These are phyloP conservation scores for Halictus rubicundus DNA, from an alignment of 1,140 invertebrate species.

Conservation along the genomic window DNA sequence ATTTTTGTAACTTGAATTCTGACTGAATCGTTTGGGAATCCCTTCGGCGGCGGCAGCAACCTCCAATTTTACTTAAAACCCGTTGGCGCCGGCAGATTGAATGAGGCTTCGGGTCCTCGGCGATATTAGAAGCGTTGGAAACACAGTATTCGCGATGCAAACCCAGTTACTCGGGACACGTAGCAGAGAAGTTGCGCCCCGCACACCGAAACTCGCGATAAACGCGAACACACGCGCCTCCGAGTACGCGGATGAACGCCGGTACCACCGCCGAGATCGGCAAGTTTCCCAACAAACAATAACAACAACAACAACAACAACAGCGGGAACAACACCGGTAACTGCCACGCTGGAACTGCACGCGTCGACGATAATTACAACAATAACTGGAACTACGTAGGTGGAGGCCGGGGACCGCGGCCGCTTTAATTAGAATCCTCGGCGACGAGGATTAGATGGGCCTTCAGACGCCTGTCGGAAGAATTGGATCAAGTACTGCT, in stretches of 20 bases:
- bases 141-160: conserved; percentile 3
- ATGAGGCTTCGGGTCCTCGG: background rate
- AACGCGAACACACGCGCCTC: conserved; percentile 33
- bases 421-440: conserved; percentile 69
- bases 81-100: background rate
- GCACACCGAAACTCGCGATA: conserved; percentile 55
- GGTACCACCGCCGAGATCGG: conserved; percentile 18
- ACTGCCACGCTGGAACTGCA: conserved; percentile 53
- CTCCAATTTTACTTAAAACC: no score
- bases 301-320: conserved; percentile 36
- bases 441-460: conserved; percentile 62
- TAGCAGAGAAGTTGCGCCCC: conserved; percentile 50
- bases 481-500: no score
- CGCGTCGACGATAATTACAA: conserved; percentile 72
- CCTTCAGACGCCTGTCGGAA: conserved; percentile 28
- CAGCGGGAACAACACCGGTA: conserved; percentile 27
- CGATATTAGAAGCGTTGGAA: conserved; percentile 38
- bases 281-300: conserved; percentile 63
- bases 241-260: conserved; percentile 39
- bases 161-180: conserved; percentile 57
- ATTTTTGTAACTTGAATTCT: no score
- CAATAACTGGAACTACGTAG: conserved; percentile 68
- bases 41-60: no score
- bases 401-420: conserved; percentile 32
- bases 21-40: no score